Percentiles rank a stretch among this genome's conserved stretches.
Conservation (phyloP, 2,113 vertebrate genomes). For the Pseudolaguvia tuberculata region DNA sequence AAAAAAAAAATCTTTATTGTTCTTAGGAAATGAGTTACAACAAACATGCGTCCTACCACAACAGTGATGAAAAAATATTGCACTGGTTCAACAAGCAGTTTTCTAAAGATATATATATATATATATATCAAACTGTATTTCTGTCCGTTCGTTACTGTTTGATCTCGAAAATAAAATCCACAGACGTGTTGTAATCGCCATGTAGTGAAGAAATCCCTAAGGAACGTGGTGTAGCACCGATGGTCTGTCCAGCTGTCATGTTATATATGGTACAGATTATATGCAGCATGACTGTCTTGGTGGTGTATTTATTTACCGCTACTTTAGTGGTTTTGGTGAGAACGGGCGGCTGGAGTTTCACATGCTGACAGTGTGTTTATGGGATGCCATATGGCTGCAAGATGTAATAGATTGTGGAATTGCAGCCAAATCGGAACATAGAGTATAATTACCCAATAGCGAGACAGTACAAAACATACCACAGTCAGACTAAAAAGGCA, state of each 20-base stretch:
- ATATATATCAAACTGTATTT: conserved; percentile 28
- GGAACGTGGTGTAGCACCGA: conserved; percentile 17
- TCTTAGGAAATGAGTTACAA: conserved; percentile 66
- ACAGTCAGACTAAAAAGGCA: conserved; percentile 8
- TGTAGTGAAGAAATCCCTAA: background rate
- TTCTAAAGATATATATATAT: too few species aligned
- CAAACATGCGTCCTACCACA: conserved; percentile 71
- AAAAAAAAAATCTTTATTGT: conserved; percentile 69
- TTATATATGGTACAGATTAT: background rate
- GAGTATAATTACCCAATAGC: background rate
- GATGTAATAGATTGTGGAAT: conserved; percentile 11
- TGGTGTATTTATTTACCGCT: background rate
- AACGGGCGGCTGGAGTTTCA: conserved; percentile 7
- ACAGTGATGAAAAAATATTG: conserved; percentile 71
- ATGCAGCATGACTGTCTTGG: background rate
- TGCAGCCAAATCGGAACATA: conserved; percentile 8
- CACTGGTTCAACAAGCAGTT: conserved; percentile 65
- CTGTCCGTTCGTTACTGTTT: conserved; percentile 35
- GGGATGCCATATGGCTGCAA: conserved; percentile 25
- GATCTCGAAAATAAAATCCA: conserved; percentile 38
- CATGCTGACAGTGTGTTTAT: conserved; percentile 16
- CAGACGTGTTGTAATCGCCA: background rate
- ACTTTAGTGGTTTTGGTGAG: conserved; percentile 28
- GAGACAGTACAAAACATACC: conserved; percentile 10
- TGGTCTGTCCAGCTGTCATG: conserved; percentile 23